These are phyloP conservation scores for Pristionchus fissidentatus DNA, from an alignment of 2,888 invertebrate genomes.

Conservation along the genomic window DNA sequence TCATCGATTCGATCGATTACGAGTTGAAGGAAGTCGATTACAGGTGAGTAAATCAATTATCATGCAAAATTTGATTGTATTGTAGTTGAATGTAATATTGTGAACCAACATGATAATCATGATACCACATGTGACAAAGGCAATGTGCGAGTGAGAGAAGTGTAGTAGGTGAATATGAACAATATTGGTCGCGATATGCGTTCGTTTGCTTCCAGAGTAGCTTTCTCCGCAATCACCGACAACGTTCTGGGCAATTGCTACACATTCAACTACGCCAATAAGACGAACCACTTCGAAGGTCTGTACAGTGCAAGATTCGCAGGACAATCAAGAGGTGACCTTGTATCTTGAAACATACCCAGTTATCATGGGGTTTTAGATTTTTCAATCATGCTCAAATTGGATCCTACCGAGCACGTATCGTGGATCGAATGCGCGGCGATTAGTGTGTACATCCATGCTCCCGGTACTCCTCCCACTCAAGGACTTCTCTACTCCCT, in stretches of 20 bases:
- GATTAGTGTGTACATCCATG: slow-evolving; percentile 28
- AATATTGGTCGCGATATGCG: too few relatives aligned
- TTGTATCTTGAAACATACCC: background rate
- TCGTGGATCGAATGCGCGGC: slow-evolving; percentile 43
- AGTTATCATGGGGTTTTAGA: background rate
- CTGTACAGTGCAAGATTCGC: slow-evolving; percentile 25
- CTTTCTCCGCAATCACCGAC: slow-evolving; percentile 18
- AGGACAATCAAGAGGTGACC: slow-evolving; percentile 12
- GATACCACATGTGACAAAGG: background rate
- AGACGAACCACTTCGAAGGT: slow-evolving; percentile 2
- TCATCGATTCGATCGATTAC: slow-evolving; percentile 35
- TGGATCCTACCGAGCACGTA: slow-evolving; percentile 32
- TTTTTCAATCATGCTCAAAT: slow-evolving; percentile 19
- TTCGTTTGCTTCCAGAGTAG: background rate
- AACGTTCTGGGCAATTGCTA: slow-evolving; percentile 28
- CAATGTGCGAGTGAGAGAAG: background rate
- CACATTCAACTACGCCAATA: slow-evolving; percentile 41
- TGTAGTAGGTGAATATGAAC: too few relatives aligned
- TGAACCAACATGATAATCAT: background rate
- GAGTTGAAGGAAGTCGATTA: slow-evolving; percentile 11
- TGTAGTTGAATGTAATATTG: too few relatives aligned
- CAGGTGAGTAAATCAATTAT: background rate
- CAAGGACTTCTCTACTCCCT: slow-evolving; percentile 38
- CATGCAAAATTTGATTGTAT: too few relatives aligned
- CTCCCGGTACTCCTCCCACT: slow-evolving; percentile 3